These are phyloP conservation scores for Orius insidiosus DNA, from an alignment of 1,140 invertebrate genomes.

Conservation along the genomic window DNA sequence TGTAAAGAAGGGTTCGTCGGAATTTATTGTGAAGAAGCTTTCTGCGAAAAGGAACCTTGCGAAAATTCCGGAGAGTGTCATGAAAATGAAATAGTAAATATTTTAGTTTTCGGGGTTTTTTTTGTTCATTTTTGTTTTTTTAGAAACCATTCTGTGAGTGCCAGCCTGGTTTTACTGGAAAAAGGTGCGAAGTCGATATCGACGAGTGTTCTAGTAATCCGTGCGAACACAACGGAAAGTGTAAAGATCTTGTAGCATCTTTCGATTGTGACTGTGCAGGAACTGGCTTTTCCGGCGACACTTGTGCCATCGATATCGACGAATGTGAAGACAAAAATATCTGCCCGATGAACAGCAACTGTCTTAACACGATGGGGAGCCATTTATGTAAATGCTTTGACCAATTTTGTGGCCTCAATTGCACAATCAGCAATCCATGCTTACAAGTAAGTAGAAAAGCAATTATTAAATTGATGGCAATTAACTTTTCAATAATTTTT, in stretches of 20 bases:
- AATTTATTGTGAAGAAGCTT: constrained; percentile 46
- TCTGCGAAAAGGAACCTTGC: constrained; percentile 44
- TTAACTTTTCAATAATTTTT: not conserved
- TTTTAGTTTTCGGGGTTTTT: not conserved
- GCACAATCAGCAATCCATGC: constrained; percentile 53
- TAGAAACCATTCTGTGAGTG: constrained; percentile 43
- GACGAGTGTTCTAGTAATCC: constrained; percentile 48
- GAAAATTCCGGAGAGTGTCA: constrained; percentile 41
- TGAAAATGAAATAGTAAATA: constrained; percentile 14
- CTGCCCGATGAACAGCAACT: constrained; percentile 37
- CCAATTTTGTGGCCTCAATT: constrained; percentile 50
- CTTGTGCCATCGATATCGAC: constrained; percentile 52
- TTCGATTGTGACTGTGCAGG: constrained; percentile 53
- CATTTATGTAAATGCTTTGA: constrained; percentile 41
- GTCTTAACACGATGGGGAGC: constrained; percentile 48
- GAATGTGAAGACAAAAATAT: constrained; percentile 38
- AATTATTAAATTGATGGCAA: no score
- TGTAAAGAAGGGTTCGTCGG: constrained; percentile 58
- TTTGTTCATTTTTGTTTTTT: constrained; percentile 9
- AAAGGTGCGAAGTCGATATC: constrained; percentile 50
- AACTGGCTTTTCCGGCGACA: constrained; percentile 40
- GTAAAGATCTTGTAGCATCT: constrained; percentile 44
- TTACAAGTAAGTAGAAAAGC: constrained; percentile 21
- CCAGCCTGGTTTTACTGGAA: constrained; percentile 42
- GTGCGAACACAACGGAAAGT: constrained; percentile 64